Evolutionary conservation across 2,797 vertebrate genomes (phyloP).

Genomic region (Delichon dasypus): DNA sequence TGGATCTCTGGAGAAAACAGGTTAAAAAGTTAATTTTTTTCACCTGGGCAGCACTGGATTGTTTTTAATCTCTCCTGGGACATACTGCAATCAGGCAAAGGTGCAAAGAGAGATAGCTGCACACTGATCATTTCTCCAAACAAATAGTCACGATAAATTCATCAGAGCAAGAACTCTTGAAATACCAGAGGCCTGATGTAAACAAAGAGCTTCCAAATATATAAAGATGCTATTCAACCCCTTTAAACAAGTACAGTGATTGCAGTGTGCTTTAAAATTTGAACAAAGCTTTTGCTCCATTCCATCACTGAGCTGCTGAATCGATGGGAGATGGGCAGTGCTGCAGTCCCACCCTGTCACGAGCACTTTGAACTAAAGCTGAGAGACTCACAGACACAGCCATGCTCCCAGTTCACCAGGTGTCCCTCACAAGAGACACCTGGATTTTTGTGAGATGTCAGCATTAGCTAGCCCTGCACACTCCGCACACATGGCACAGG

Average conservation of each 20-base stretch:
- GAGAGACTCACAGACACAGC: background rate
- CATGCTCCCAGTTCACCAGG: background rate
- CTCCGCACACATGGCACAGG: background rate
- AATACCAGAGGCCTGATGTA: background rate
- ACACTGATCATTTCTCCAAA: background rate
- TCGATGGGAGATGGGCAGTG: background rate
- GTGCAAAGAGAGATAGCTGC: background rate
- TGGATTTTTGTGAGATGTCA: background rate
- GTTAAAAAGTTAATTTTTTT: conserved; percentile 3
- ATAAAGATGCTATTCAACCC: background rate
- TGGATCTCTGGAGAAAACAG: background rate
- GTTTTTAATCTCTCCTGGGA: background rate
- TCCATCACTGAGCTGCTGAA: background rate
- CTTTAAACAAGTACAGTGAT: background rate
- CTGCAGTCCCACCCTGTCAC: background rate
- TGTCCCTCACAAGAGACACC: background rate
- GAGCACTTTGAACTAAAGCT: background rate
- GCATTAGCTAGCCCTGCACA: background rate
- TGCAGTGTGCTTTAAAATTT: background rate
- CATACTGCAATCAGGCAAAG: background rate
- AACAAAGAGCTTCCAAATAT: conserved; percentile 7
- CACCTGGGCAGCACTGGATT: background rate
- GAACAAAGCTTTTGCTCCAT: background rate
- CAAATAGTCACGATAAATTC: background rate
- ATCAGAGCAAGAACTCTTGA: background rate